Evolutionary conservation across 2,888 invertebrate genomes (phyloP).

Genomic region (Cancer borealis): DNA sequence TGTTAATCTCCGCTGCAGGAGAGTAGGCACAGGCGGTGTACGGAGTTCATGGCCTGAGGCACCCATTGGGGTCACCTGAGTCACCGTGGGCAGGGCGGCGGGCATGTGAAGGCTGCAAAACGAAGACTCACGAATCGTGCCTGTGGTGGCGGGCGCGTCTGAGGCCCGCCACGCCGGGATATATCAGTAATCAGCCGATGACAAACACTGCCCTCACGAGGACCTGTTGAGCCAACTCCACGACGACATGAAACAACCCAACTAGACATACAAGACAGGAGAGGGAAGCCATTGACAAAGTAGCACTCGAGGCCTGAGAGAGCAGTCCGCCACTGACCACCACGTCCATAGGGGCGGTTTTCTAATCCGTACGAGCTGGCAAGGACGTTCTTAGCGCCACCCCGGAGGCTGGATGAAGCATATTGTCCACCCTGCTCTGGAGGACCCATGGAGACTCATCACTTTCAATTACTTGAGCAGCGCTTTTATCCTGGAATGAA

Average conservation of each 20-base stretch:
- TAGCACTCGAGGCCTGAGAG: conserved; percentile 63
- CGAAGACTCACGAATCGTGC: conserved; percentile 51
- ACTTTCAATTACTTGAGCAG: conserved; percentile 66
- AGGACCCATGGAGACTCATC: conserved; percentile 66
- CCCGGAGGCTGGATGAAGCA: not conserved
- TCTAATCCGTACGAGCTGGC: not conserved
- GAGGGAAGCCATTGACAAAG: conserved; percentile 66
- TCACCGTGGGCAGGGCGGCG: not conserved
- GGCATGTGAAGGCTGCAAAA: not conserved
- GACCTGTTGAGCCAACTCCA: conserved; percentile 58
- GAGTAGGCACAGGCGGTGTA: not conserved
- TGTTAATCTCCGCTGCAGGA: not conserved
- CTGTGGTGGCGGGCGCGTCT: conserved; percentile 2
- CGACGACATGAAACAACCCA: conserved; percentile 69
- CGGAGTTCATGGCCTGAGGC: not conserved
- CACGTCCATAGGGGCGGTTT: conserved; percentile 35
- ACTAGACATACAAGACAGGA: conserved; percentile 68
- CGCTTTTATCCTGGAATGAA: conserved; percentile 59
- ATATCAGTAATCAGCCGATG: conserved; percentile 66
- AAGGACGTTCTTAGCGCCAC: conserved; percentile 28
- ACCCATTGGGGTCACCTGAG: not conserved
- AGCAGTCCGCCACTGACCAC: conserved; percentile 46
- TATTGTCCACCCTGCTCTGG: conserved; percentile 55
- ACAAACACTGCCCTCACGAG: conserved; percentile 59
- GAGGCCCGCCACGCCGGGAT: conserved; percentile 47